Evolutionary conservation across 2,888 invertebrate species (phyloP).

Genomic region (Drosophila testacea): DNA sequence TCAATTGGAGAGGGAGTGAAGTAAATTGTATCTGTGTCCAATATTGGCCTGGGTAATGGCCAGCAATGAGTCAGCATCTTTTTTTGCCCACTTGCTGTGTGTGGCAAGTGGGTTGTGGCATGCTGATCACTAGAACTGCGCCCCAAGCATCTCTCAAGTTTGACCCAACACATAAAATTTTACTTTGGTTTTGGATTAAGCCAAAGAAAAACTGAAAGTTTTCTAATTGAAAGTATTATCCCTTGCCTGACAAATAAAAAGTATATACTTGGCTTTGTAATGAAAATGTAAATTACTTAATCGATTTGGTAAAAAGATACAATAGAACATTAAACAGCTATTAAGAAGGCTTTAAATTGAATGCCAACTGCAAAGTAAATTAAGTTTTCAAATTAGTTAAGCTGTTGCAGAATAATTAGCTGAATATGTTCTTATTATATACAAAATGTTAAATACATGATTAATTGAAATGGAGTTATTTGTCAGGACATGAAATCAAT

Average conservation of each 20-base stretch:
- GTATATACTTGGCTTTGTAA: slow-evolving; percentile 10
- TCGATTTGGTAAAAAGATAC: slow-evolving; percentile 1
- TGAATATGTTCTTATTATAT: neutral
- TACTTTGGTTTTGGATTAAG: slow-evolving; percentile 18
- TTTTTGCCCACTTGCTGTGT: slow-evolving; percentile 4
- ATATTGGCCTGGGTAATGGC: slow-evolving; percentile 48
- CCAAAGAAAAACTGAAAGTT: slow-evolving; percentile 21
- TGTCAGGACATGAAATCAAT: no score
- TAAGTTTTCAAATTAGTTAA: neutral
- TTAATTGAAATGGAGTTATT: neutral
- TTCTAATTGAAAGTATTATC: slow-evolving; percentile 47
- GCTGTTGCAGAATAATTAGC: neutral
- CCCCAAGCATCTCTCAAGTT: slow-evolving; percentile 9
- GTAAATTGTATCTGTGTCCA: slow-evolving; percentile 7
- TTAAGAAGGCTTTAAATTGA: neutral
- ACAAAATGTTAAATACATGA: neutral
- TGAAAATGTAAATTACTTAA: slow-evolving; percentile 17
- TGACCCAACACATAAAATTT: slow-evolving; percentile 30
- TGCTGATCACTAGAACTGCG: slow-evolving; percentile 1
- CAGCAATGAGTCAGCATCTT: slow-evolving; percentile 44
- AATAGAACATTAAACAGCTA: neutral
- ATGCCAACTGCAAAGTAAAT: neutral
- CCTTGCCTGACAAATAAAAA: slow-evolving; percentile 4
- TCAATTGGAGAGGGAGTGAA: slow-evolving; percentile 4
- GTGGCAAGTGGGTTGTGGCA: neutral